A percentile compares a stretch with the other conserved stretches of the same genome.
phyloP scores from a whole-genome alignment of 64 coral and sea anemone species.

The Montipora efflorescens region DNA sequence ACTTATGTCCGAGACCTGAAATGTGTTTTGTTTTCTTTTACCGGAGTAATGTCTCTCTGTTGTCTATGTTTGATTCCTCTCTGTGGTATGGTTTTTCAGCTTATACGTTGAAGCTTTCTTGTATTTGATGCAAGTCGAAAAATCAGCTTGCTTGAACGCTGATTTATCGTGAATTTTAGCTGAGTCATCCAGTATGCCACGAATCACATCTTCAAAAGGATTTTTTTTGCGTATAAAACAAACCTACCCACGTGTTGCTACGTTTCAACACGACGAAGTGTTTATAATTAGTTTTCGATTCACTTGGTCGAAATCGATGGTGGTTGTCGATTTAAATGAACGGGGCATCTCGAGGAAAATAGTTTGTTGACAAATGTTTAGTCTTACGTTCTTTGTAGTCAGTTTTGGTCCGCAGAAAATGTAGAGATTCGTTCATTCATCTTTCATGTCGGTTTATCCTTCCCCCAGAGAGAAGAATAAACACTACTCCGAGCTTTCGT shows the following conservation, averaged over 20 bases:
- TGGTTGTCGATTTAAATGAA: background rate
- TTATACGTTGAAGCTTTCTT: background rate
- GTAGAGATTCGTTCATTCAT: background rate
- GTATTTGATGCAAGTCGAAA: background rate
- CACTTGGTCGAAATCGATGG: background rate
- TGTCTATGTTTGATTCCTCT: background rate
- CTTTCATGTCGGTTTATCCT: background rate
- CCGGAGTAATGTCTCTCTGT: background rate
- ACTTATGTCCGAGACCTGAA: background rate
- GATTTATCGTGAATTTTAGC: background rate
- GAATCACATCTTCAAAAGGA: background rate
- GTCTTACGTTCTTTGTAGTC: background rate
- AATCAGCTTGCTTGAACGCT: background rate
- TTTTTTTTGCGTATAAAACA: background rate
- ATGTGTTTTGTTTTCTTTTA: background rate
- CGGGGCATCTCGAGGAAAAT: background rate
- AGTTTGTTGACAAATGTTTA: background rate
- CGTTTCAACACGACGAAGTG: too few relatives aligned
- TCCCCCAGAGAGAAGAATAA: background rate
- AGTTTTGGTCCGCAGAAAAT: background rate
- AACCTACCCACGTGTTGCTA: background rate
- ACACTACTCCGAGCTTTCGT: background rate
- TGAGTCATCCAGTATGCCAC: background rate
- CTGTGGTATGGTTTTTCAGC: background rate
- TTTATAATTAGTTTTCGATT: too few relatives aligned